Evolutionary conservation across 2,113 vertebrate species (phyloP).

Genomic region (Eurystomus gularis): DNA sequence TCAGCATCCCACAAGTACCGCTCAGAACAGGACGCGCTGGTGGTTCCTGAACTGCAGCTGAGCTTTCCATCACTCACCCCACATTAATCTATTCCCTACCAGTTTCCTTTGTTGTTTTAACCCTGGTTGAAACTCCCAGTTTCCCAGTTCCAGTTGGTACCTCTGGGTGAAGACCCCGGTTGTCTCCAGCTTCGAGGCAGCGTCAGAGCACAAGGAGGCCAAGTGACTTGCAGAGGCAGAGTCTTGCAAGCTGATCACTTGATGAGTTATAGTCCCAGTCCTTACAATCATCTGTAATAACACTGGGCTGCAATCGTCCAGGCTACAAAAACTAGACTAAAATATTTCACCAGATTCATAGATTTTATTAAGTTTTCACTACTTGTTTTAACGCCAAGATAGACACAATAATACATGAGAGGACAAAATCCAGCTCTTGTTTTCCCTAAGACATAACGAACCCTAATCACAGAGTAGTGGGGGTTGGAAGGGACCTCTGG

Average conservation of each 20-base stretch:
- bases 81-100: rapidly evolving
- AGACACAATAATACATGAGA: not conserved
- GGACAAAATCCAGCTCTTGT: not conserved
- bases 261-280: not conserved
- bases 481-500: too few relatives aligned
- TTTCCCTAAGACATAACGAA: not conserved
- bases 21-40: rapidly evolving
- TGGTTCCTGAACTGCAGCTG: not conserved
- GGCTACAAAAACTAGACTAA: not conserved
- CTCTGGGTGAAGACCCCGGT: rapidly evolving
- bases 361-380: not conserved
- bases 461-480: too few relatives aligned
- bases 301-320: not conserved
- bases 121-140: not conserved
- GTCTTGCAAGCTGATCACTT: not conserved
- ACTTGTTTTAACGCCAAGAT: not conserved
- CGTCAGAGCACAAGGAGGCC: not conserved
- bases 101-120: not conserved
- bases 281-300: not conserved
- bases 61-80: not conserved
- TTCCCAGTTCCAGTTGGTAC: not conserved
- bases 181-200: not conserved
- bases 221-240: not conserved
- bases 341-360: not conserved
- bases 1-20: not conserved